A percentile compares a stretch with the other conserved stretches of the same genome.
Conservation (phyloP, 2,888 invertebrate species). For the Lasioglossum figueresi region DNA sequence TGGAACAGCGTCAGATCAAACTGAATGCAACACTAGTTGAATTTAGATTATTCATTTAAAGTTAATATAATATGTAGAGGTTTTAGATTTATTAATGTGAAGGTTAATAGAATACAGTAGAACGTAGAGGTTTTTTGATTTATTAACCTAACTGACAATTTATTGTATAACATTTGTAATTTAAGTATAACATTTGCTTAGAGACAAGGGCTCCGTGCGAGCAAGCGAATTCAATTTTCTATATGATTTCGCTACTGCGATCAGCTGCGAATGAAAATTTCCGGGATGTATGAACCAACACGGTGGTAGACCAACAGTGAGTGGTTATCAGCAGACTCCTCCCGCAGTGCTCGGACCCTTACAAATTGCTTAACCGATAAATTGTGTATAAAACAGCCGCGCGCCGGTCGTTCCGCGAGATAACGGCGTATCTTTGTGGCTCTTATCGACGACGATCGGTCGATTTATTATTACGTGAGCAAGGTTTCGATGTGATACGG, state of each 20-base stretch:
- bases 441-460: slow-evolving; percentile 81
- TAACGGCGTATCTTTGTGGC: slow-evolving; percentile 78
- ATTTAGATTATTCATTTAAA: no score
- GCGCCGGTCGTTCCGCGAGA: slow-evolving; percentile 68
- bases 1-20: no score
- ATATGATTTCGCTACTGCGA: neutral
- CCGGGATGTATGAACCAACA: neutral
- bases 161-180: neutral
- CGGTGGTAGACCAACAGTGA: neutral
- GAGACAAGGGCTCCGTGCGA: neutral
- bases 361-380: slow-evolving; percentile 78
- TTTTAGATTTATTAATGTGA: neutral
- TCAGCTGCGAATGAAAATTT: neutral
- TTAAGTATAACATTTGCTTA: neutral
- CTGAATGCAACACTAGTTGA: no score
- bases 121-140: neutral
- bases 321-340: slow-evolving; percentile 33
- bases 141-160: neutral
- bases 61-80: no score
- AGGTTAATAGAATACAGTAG: neutral
- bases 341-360: slow-evolving; percentile 64
- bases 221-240: neutral
- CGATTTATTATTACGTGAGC: slow-evolving; percentile 78
- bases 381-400: slow-evolving; percentile 77
- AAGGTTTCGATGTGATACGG: slow-evolving; percentile 53